Evolutionary conservation across 1,140 invertebrate genomes (phyloP), one percentile per base, ranked within the genome.

Genomic region (Drosophila lacertosa): DNA sequence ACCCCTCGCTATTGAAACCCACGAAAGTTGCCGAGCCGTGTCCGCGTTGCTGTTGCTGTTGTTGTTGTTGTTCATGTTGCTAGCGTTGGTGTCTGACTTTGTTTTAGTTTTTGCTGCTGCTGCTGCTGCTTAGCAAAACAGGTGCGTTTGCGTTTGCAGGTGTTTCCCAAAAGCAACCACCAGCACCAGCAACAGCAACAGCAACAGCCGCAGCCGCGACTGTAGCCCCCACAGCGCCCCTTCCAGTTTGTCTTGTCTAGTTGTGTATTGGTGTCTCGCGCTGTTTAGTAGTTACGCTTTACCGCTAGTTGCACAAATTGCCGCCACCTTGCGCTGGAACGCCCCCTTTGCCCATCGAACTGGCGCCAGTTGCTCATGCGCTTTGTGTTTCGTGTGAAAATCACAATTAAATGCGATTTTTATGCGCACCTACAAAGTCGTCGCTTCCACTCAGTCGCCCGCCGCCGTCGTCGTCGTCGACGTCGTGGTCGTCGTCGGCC

Each of bases 321-420:
- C 81, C 69, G 67, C 64, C 60, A 66, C 40, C 33, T 18, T 13
- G 2, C 47, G 2, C 45, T 33, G 24, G 13, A 24, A 22, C 50
- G 13, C 29, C 29, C 39, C 40, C 55, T 47, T 18, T n/a, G 26
- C 39, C 60, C 20, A 42, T 18, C 32, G 26, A 50, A 7, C 47
- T 4, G 77, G 72, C 64, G 77, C 65, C 73, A 68, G 73, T 64
- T 74, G 82, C 82, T 74, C 77, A 77, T 86, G 77, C 82, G 82
- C 74, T 81, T 86, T 88, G 77, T 86, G 67, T 78, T 89, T 89
- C 86, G 86, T 89, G 86, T 89, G 86, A 89, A 89, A 89, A 89
- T 89, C 81, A 82, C 86, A 89, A 89, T 89, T 89, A 89, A 89
- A 89, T 89, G 86, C 71, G 70, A 78, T 89, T 89, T 89, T 89